A percentile compares a stretch with the other conserved stretches of the same genome.
These are phyloP conservation scores for Oryzaephilus surinamensis DNA, from an alignment of 1,140 invertebrate genomes.

Conservation along the genomic window DNA sequence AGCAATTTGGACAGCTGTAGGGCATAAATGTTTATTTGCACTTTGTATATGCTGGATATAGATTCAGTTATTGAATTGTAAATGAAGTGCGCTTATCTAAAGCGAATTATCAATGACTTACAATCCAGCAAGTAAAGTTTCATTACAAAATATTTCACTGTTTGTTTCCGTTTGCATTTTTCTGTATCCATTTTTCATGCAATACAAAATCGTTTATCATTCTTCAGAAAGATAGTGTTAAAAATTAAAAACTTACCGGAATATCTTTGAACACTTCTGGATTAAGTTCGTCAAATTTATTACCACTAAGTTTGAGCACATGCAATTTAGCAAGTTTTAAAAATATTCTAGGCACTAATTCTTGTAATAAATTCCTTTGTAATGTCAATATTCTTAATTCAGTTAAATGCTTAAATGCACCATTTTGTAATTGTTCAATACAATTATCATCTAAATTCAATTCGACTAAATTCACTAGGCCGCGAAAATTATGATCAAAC, in stretches of 20 bases:
- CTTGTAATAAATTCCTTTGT: constrained; percentile 54
- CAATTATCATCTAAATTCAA: constrained; percentile 78
- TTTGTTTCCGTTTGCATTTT: too few species aligned
- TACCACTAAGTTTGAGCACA: constrained; percentile 60
- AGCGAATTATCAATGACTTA: too few species aligned
- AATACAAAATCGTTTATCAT: too few species aligned
- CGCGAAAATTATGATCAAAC: constrained; percentile 74
- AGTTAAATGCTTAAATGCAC: constrained; percentile 61
- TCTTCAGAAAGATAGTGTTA: too few species aligned
- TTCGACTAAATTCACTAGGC: constrained; percentile 65
- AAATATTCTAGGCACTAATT: constrained; percentile 57
- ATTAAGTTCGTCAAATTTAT: constrained; percentile 57
- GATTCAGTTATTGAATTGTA: too few species aligned
- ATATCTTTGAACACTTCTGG: constrained; percentile 40
- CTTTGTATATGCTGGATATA: too few species aligned
- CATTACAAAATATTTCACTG: too few species aligned
- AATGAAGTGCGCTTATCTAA: too few species aligned
- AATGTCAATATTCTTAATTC: constrained; percentile 57
- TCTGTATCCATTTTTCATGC: too few species aligned
- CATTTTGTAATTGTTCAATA: constrained; percentile 56
- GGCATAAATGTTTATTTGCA: too few species aligned
- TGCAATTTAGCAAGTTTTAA: constrained; percentile 57
- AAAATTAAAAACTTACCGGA: constrained; percentile 23
- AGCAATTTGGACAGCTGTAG: too few species aligned
- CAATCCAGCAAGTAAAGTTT: too few species aligned